Conservation (phyloP, 2,113 vertebrate genomes). For the Ascaphus truei region DNA sequence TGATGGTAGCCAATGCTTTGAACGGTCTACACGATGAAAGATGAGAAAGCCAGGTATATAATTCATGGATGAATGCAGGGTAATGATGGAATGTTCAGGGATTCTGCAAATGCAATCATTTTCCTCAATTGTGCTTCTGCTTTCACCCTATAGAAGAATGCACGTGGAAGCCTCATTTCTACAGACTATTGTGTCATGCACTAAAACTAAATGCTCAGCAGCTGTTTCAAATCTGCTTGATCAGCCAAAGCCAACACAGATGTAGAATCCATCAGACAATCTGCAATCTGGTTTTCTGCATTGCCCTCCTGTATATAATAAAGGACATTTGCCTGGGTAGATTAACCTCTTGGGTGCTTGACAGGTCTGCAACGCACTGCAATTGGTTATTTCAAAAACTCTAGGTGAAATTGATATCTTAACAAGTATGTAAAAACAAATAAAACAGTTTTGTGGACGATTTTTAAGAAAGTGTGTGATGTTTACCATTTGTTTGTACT, state of each 20-base stretch:
- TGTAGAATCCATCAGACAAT: conserved; percentile 51
- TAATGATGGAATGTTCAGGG: not conserved
- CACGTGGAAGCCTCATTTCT: not conserved
- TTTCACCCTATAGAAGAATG: conserved; percentile 1
- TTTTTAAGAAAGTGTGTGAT: no score
- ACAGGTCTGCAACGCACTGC: not conserved
- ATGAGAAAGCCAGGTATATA: not conserved
- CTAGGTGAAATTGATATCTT: no score
- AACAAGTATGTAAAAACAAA: no score
- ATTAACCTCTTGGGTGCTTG: not conserved
- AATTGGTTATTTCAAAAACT: not conserved
- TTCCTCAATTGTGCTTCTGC: not conserved
- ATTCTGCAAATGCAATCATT: not conserved
- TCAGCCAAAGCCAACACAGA: conserved; percentile 67
- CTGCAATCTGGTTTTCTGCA: conserved; percentile 35
- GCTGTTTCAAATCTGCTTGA: conserved; percentile 61
- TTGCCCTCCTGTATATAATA: not conserved
- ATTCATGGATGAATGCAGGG: not conserved
- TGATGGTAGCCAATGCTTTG: no score
- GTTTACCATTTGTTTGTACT: no score
- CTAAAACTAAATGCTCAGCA: conserved; percentile 47
- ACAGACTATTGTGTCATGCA: not conserved
- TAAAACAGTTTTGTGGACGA: no score
- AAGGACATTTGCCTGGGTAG: not conserved
- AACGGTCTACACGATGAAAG: no score